phyloP scores from a whole-genome alignment of 1,140 invertebrate species.

The Bombus huntii region DNA sequence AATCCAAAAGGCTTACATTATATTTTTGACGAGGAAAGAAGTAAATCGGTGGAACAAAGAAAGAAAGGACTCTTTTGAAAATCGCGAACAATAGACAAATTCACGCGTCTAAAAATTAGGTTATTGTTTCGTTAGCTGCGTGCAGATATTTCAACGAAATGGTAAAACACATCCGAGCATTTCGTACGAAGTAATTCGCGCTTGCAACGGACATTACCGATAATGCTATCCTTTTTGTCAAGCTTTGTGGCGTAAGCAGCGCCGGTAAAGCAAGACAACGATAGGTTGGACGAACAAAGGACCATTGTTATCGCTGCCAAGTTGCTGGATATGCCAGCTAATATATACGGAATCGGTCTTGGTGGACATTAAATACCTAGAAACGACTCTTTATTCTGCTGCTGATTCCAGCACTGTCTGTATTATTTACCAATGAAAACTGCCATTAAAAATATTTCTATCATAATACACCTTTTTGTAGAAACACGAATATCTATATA shows the following conservation, averaged over 20 bases:
- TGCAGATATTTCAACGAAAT: conserved; percentile 4
- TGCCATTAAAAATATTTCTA: too few species aligned
- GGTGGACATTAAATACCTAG: conserved; percentile 29
- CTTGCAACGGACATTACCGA: conserved; percentile 49
- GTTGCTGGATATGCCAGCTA: conserved; percentile 41
- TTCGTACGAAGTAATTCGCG: conserved; percentile 43
- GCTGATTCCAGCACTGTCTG: not conserved
- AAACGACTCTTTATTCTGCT: not conserved
- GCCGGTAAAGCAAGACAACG: conserved; percentile 25
- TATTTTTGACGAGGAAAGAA: not conserved
- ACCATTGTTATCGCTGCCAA: conserved; percentile 50
- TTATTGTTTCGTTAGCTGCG: not conserved
- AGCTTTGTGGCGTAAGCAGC: conserved; percentile 35
- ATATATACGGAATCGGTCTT: conserved; percentile 41
- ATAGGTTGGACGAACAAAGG: conserved; percentile 42
- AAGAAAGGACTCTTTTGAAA: not conserved
- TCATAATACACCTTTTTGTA: not conserved
- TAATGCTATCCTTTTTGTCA: conserved; percentile 51
- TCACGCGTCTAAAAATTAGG: conserved; percentile 8
- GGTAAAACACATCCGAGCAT: not conserved
- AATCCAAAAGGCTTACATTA: not conserved
- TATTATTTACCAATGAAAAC: not conserved
- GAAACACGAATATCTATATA: too few species aligned
- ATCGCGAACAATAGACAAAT: not conserved
- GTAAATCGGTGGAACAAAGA: not conserved